Base-by-base conservation (phyloP, 2,113 vertebrate genomes). In the Danionella cerebrum region DNA sequence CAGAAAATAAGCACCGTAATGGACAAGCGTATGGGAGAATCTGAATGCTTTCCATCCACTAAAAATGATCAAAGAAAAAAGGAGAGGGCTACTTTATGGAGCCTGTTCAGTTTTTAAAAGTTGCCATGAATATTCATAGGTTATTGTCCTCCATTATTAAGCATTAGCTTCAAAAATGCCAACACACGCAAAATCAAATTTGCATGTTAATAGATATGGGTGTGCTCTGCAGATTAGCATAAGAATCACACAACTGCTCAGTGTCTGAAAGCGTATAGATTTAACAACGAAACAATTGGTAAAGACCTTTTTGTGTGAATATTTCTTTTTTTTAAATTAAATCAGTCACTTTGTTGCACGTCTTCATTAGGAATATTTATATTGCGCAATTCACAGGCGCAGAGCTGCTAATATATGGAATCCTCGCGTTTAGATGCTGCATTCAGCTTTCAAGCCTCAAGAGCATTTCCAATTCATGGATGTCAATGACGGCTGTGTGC, bases 381-480 rank as follows among this genome's bases (percentile, higher is more conserved):
- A 63, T 63, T 63, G 74, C 77, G 79, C 72, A 81, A 74, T 67
- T 76, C 80, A 58, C 47, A 75, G 65, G 74, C 47, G 52, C 72
- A 14, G 75, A 69, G 69, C 25, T 64, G 76, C 79, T 79, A 78
- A 80, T 80, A 78, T 74, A 80, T 60, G 68, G 77, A 81, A 78
- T 82, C 77, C 69, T 60, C 74, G 73, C 71, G 76, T 82, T 79
- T 71, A 78, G 77, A 76, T 73, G 76, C 75, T 73, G 77, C 64
- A 29, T 76, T 80, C 70, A 71, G 70, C 67, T 47, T 57, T 70
- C 75, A 63, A 65, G 63, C 74, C 66, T 72, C 67, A 70, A 74
- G 76, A 79, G 65, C 58, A 63, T 78, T 82, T 81, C 79, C 81
- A 76, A 82, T 83, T 79, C 78, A 75, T 78, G 72, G 59, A 67